Evolutionary conservation across 2,888 invertebrate species (phyloP).

Genomic region (Drosophila prolongata): DNA sequence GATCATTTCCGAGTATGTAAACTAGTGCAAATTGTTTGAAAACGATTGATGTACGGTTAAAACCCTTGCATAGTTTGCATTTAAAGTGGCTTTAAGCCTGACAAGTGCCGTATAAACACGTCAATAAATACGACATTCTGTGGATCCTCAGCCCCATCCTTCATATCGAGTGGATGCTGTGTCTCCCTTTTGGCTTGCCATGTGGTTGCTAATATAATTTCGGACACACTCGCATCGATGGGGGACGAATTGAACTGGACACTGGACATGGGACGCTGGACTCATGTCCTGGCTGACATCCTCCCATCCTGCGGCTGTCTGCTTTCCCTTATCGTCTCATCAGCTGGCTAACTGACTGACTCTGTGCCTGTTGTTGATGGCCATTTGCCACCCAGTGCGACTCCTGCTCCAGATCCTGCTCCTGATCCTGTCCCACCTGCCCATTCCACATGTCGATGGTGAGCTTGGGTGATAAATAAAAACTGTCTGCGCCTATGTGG

Average conservation of each 20-base stretch:
- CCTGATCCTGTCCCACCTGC: not conserved
- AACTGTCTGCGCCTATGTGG: constrained; percentile 80
- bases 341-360: constrained; percentile 58
- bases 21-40: too few relatives aligned
- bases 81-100: constrained; percentile 9
- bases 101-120: constrained; percentile 6
- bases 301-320: constrained; percentile 65
- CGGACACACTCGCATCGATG: constrained; percentile 13
- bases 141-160: not conserved
- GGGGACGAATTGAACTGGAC: constrained; percentile 8
- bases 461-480: constrained; percentile 74
- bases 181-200: constrained; percentile 4
- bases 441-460: constrained; percentile 1
- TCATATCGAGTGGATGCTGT: not conserved
- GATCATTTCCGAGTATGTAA: too few relatives aligned
- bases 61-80: not conserved
- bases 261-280: not conserved
- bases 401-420: not conserved
- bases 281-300: constrained; percentile 10
- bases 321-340: constrained; percentile 72
- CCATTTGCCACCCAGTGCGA: constrained; percentile 25
- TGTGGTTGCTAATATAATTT: constrained; percentile 42
- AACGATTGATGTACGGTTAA: not conserved
- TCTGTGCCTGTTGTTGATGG: constrained; percentile 42
- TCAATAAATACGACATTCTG: constrained; percentile 25